Base-by-base conservation (phyloP, 2,797 vertebrate species). In the Cheirogaleus major region DNA sequence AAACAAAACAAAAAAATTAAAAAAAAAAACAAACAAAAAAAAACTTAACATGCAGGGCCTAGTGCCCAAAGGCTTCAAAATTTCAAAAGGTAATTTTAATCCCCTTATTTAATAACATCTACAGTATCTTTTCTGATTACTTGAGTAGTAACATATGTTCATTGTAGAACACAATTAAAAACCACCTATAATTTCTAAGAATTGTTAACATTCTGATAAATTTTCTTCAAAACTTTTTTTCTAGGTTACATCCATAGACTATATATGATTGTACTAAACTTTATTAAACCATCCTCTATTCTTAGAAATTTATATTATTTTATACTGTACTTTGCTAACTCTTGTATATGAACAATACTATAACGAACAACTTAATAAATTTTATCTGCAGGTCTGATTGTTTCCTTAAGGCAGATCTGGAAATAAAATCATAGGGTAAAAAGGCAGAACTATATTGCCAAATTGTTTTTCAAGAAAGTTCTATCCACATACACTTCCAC, bases 191-290 rank as follows among this genome's bases (percentile, higher is more conserved):
- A 78, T 92, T 52, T 80, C 38, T 91, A 93, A 63, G 50, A 95
- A 91, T 15, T 35, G 7, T 91, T 69, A 91, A 89, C 48, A 75
- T 93, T 90, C 48, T 70, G 13, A 25, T 84, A 91, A 15, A 93
- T 96, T 96, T 96, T 65, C 89, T 89, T 81, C 35, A 73, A 86
- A 89, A 48, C 8, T 70, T 94, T 72, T 91, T 91, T 76, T 78
- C n/a, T 73, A 80, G 43, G 78, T 27, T 75, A 96, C 4, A 84
- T 38, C 35, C 41, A 72, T 48, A 93, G 38, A 85, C 50, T 69
- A 61, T 38, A 38, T 48, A 80, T 75, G 18, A 93, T 11, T 84
- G 10, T 52, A 84, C 14, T 32, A 55, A 83, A 78, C 17, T n/a
- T 83, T 61, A 89, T 55, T 91, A 86, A 83, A 90, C 52, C 93